These are phyloP conservation scores for Istiophorus platypterus DNA, from an alignment of 2,113 vertebrate genomes.

Conservation along the genomic window DNA sequence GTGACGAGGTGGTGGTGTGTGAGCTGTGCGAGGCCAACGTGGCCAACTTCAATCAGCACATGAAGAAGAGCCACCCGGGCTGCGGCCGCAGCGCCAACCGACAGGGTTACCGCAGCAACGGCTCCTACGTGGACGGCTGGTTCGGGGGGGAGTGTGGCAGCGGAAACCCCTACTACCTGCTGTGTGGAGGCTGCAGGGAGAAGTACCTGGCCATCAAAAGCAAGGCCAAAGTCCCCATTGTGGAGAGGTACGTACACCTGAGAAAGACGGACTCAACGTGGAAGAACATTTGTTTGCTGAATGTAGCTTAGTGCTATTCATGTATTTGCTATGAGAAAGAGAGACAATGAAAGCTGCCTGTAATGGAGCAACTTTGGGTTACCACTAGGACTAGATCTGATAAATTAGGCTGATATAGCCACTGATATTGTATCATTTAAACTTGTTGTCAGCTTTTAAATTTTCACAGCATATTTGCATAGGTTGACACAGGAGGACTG, in stretches of 20 bases:
- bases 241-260: conserved; percentile 88
- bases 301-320: too few relatives aligned
- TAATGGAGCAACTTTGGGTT: too few relatives aligned
- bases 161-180: conserved; percentile 96
- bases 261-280: too few relatives aligned
- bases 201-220: conserved; percentile 94
- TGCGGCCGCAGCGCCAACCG: conserved; percentile 97
- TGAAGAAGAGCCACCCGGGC: conserved; percentile 97
- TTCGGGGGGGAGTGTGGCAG: conserved; percentile 98
- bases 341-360: too few relatives aligned
- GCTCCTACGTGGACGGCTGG: conserved; percentile 98
- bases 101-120: conserved; percentile 97
- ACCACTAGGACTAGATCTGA: too few relatives aligned
- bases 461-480: too few relatives aligned
- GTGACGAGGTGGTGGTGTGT: conserved; percentile 96
- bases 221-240: conserved; percentile 89
- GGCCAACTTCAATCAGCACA: conserved; percentile 97
- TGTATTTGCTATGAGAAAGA: too few relatives aligned
- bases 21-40: conserved; percentile 96
- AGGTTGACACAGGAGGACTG: too few relatives aligned
- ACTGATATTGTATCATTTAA: too few relatives aligned
- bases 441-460: too few relatives aligned
- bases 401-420: too few relatives aligned
- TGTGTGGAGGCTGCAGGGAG: conserved; percentile 94
- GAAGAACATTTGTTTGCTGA: too few relatives aligned